A percentile compares a stretch with the other conserved stretches of the same genome.
These are phyloP conservation scores for Marisa cornuarietis DNA, from an alignment of 1,140 invertebrate species.

Conservation along the genomic window DNA sequence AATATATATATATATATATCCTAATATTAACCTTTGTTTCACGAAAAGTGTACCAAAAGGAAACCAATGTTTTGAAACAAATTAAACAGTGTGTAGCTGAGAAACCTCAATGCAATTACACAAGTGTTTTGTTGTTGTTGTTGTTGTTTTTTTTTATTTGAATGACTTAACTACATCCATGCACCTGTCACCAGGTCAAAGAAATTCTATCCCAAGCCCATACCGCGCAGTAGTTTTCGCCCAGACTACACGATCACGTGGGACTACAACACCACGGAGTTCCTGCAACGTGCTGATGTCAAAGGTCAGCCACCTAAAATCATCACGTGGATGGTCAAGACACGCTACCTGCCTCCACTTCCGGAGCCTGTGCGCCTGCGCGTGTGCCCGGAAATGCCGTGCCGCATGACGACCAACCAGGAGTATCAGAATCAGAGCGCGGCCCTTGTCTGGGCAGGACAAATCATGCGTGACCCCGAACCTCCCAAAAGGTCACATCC, in stretches of 20 bases:
- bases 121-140: no score
- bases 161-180: no score
- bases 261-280: constrained; percentile 16
- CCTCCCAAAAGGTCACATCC: constrained; percentile 6
- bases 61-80: no score
- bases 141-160: no score
- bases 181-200: constrained; percentile 1
- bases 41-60: no score
- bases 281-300: constrained; percentile 11
- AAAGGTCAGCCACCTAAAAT: constrained; percentile 19
- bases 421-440: constrained; percentile 3
- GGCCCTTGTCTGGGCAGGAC: constrained; percentile 19
- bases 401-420: constrained; percentile 15
- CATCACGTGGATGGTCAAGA: constrained; percentile 21
- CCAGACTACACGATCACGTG: constrained; percentile 18
- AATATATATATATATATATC: no score
- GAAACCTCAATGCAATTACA: no score
- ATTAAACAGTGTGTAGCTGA: no score
- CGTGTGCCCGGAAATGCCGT: constrained; percentile 24
- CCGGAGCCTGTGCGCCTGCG: constrained; percentile 23
- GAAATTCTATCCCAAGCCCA: neutral
- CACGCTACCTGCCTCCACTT: constrained; percentile 18
- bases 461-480: constrained; percentile 11
- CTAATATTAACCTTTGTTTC: no score
- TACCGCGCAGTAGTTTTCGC: neutral